phyloP scores from a whole-genome alignment of 2,888 invertebrate species.

The Xestia rhomboidea region DNA sequence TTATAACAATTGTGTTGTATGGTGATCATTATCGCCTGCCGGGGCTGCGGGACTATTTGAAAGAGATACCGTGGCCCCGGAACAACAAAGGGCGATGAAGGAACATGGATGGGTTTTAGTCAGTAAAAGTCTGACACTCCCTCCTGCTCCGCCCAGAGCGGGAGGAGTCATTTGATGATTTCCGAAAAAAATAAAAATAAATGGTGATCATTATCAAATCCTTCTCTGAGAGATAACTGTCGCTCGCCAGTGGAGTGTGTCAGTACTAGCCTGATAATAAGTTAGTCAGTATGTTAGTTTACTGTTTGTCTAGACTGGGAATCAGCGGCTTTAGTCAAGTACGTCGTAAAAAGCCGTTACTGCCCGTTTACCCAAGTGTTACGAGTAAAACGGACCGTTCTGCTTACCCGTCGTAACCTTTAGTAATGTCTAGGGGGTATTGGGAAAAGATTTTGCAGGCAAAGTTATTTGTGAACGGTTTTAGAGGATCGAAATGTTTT shows the following conservation, averaged over 20 bases:
- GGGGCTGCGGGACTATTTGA: no score
- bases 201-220: not conserved
- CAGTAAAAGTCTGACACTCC: no score
- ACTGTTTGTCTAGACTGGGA: slow-evolving; percentile 35
- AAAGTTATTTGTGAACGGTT: not conserved
- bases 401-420: slow-evolving; percentile 28
- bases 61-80: no score
- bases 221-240: not conserved
- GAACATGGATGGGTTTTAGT: no score
- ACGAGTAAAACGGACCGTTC: slow-evolving; percentile 10
- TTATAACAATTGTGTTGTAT: not conserved
- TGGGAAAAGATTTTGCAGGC: slow-evolving; percentile 6
- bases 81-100: no score
- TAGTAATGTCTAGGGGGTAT: not conserved
- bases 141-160: no score
- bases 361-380: slow-evolving; percentile 18
- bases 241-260: not conserved
- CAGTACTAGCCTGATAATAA: not conserved
- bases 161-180: no score
- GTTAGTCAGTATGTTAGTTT: slow-evolving; percentile 2
- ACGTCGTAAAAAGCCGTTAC: slow-evolving; percentile 31
- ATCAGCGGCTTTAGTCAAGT: slow-evolving; percentile 35
- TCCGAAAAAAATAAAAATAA: no score
- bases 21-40: not conserved
- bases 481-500: not conserved